A percentile compares a stretch with the other conserved stretches of the same genome.
Evolutionary conservation across 1,140 invertebrate species (phyloP).

Genomic region (Phymorhynchus buccinoides): DNA sequence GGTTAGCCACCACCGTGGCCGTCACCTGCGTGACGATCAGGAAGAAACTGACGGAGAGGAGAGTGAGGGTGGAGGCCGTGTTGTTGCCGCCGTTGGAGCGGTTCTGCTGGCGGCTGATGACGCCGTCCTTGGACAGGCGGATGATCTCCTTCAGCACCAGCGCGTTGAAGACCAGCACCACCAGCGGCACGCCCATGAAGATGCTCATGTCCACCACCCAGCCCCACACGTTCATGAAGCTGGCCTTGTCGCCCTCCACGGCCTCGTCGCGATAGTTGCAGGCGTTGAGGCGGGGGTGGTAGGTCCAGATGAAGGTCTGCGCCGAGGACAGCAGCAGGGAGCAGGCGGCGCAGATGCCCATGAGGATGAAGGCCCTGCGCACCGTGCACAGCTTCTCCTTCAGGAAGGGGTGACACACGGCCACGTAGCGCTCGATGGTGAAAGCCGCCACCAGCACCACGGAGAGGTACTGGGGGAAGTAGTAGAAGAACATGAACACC

Average conservation of each 20-base stretch:
- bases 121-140: slow-evolving; percentile 52
- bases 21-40: slow-evolving; percentile 64
- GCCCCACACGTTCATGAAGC: slow-evolving; percentile 60
- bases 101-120: slow-evolving; percentile 46
- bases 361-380: slow-evolving; percentile 55
- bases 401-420: slow-evolving; percentile 92
- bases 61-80: slow-evolving; percentile 61
- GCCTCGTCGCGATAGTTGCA: slow-evolving; percentile 56
- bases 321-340: slow-evolving; percentile 52
- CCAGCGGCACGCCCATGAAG: slow-evolving; percentile 59
- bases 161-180: slow-evolving; percentile 62
- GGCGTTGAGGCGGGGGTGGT: slow-evolving; percentile 35
- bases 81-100: slow-evolving; percentile 40
- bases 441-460: slow-evolving; percentile 79
- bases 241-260: slow-evolving; percentile 41
- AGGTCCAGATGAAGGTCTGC: slow-evolving; percentile 66
- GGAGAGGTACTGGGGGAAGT: slow-evolving; percentile 67
- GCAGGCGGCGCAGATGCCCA: slow-evolving; percentile 48
- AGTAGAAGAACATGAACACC: slow-evolving; percentile 60
- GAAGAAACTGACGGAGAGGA: slow-evolving; percentile 66
- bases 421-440: slow-evolving; percentile 94
- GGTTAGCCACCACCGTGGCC: slow-evolving; percentile 56
- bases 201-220: slow-evolving; percentile 60
- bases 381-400: slow-evolving; percentile 67
- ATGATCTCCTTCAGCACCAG: slow-evolving; percentile 60